These are phyloP conservation scores for Hydrophis major DNA, from an alignment of 2,797 vertebrate species.

Conservation along the genomic window DNA sequence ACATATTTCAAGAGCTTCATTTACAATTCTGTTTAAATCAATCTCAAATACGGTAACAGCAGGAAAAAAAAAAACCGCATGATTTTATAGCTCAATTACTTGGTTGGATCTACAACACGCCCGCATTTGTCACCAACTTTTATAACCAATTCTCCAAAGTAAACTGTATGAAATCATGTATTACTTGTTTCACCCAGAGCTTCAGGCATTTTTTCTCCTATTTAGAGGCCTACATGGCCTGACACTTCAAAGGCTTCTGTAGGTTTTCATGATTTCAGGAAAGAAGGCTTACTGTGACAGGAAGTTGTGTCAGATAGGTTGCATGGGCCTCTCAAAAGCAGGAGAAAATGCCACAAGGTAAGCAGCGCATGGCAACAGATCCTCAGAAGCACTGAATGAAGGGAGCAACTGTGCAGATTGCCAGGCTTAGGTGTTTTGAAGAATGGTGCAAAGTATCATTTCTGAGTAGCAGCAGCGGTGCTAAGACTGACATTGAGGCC, in stretches of 20 bases:
- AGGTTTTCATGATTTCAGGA: neutral
- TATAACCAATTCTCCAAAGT: neutral
- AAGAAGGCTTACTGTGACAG: neutral
- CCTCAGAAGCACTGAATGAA: neutral
- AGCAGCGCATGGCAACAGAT: neutral
- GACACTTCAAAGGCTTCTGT: neutral
- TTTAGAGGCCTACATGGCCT: neutral
- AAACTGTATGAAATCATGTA: neutral
- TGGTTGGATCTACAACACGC: neutral
- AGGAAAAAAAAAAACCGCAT: neutral
- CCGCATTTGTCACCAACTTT: neutral
- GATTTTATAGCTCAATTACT: neutral
- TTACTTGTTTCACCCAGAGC: neutral
- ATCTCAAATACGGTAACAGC: neutral
- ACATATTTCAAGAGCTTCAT: neutral
- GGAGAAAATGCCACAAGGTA: neutral
- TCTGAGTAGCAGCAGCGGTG: neutral
- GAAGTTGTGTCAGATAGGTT: neutral
- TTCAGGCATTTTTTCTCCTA: neutral
- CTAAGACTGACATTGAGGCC: neutral
- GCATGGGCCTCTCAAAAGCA: neutral
- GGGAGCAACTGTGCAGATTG: neutral
- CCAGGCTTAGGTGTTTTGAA: neutral
- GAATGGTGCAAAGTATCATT: neutral
- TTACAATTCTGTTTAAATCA: neutral